Percentiles rank a stretch among this genome's conserved stretches.
Conservation (phyloP, 2,888 invertebrate genomes). For the Tiliacea citrago region DNA sequence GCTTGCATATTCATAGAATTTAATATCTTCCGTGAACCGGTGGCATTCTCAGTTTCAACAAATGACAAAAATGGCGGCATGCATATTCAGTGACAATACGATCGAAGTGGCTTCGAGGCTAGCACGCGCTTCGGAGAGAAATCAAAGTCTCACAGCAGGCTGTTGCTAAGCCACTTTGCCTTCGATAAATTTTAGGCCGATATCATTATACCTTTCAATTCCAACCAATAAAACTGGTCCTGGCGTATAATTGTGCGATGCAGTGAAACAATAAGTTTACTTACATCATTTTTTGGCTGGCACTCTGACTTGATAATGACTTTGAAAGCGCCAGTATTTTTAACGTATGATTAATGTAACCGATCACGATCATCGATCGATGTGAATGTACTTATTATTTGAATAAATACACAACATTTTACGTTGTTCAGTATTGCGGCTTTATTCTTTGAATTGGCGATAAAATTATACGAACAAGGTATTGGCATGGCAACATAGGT, state of each 20-base stretch:
- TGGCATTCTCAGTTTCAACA: conserved; percentile 37
- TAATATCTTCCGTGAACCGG: conserved; percentile 33
- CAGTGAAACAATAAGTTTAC: neutral
- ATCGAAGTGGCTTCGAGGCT: conserved; percentile 38
- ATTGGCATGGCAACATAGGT: conserved; percentile 26
- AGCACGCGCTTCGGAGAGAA: conserved; percentile 46
- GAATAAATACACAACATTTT: neutral
- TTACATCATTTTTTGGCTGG: neutral
- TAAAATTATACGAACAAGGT: conserved; percentile 22
- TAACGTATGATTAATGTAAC: neutral
- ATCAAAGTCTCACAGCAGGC: conserved; percentile 40
- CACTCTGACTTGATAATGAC: neutral
- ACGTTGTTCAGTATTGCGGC: neutral
- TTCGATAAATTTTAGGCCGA: conserved; percentile 20
- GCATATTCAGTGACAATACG: conserved; percentile 35
- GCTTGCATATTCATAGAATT: conserved; percentile 42
- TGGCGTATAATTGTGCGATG: neutral
- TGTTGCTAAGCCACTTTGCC: conserved; percentile 57
- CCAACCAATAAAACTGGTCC: conserved; percentile 9
- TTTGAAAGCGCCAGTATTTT: conserved; percentile 11
- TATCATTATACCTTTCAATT: conserved; percentile 5
- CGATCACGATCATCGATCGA: neutral
- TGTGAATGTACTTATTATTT: neutral
- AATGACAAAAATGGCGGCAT: conserved; percentile 39
- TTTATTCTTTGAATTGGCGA: conserved; percentile 11